Conservation (phyloP, 2,797 vertebrate species). For the Tarsius wallacei region DNA sequence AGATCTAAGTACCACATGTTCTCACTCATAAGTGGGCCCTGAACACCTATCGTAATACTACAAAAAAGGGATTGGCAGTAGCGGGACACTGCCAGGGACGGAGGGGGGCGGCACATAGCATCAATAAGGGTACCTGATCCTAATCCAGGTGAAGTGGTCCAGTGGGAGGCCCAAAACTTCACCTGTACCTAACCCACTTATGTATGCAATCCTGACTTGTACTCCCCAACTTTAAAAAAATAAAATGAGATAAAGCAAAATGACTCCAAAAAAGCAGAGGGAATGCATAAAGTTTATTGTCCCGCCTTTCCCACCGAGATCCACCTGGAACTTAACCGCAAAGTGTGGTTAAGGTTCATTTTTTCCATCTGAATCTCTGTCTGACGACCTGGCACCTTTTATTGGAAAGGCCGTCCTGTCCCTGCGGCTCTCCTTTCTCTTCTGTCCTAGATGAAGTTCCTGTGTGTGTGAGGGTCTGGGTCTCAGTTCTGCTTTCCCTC, state of each 20-base stretch:
- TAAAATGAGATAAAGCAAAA: not conserved
- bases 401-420: not conserved
- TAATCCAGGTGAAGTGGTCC: no score
- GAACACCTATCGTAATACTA: no score
- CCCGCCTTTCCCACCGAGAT: not conserved
- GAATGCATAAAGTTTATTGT: not conserved
- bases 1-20: no score
- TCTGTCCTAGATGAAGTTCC: not conserved
- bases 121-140: no score
- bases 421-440: not conserved
- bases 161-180: no score
- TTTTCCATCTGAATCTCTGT: not conserved
- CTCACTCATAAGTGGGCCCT: no score
- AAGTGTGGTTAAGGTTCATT: not conserved
- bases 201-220: no score
- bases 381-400: not conserved
- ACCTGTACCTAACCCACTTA: no score
- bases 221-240: no score
- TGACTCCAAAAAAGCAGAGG: not conserved
- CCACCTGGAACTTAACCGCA: not conserved
- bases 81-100: no score
- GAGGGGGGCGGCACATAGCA: no score
- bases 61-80: no score
- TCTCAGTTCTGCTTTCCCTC: not conserved
- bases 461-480: not conserved